These are phyloP conservation scores for Perdita meconis DNA, from an alignment of 2,888 invertebrate genomes.

Conservation along the genomic window DNA sequence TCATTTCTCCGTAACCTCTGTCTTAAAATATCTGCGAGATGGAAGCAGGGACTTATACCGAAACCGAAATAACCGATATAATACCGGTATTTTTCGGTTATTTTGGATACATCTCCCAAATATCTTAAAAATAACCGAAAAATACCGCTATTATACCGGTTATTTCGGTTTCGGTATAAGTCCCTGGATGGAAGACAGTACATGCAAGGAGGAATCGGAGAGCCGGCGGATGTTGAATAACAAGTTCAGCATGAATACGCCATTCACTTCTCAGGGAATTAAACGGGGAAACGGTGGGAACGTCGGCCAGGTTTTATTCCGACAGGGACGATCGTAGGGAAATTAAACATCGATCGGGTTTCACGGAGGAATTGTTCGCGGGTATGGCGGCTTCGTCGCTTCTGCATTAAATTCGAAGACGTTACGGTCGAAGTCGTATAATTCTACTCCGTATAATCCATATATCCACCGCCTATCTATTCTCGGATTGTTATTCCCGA, in stretches of 20 bases:
- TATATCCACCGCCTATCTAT: constrained; percentile 68
- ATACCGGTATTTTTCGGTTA: too few species aligned
- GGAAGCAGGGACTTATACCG: too few species aligned
- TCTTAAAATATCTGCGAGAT: too few species aligned
- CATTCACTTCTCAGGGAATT: constrained; percentile 28
- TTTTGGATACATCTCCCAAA: too few species aligned
- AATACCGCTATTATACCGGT: too few species aligned
- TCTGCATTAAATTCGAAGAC: constrained; percentile 66
- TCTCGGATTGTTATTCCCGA: constrained; percentile 68
- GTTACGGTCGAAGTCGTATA: constrained; percentile 64
- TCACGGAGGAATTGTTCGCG: constrained; percentile 30
- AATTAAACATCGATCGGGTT: constrained; percentile 65
- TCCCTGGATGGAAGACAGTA: neutral
- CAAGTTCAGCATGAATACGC: constrained; percentile 26
- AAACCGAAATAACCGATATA: too few species aligned
- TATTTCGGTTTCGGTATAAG: too few species aligned
- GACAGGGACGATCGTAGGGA: constrained; percentile 49
- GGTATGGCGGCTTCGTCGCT: constrained; percentile 44
- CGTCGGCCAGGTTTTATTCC: constrained; percentile 42
- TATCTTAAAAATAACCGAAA: too few species aligned
- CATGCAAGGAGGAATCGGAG: neutral
- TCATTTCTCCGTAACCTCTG: too few species aligned
- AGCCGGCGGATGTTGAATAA: constrained; percentile 5
- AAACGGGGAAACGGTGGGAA: constrained; percentile 8
- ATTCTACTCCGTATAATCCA: constrained; percentile 68